These are phyloP conservation scores for Conchocele bisecta DNA, from an alignment of 2,888 invertebrate genomes.

Conservation along the genomic window DNA sequence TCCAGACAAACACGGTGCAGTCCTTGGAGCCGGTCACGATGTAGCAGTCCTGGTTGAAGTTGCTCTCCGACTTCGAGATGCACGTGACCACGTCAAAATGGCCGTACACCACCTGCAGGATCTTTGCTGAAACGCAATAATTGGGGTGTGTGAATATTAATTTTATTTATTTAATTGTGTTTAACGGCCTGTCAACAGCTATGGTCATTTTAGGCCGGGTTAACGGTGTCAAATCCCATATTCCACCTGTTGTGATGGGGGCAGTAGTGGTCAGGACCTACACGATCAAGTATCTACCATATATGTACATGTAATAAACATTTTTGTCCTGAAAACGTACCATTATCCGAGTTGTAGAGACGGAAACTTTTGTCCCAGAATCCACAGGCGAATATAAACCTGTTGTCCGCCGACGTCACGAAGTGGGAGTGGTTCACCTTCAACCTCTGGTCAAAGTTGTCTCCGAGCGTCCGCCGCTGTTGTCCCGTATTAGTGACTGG, in stretches of 20 bases:
- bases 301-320: too few relatives aligned
- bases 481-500: constrained; percentile 75
- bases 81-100: constrained; percentile 99
- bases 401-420: constrained; percentile 98
- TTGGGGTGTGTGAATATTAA: too few relatives aligned
- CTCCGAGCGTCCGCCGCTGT: constrained; percentile 93
- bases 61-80: constrained; percentile 98
- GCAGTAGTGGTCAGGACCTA: too few relatives aligned
- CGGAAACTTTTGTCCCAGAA: constrained; percentile 99
- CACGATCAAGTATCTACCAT: too few relatives aligned
- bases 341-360: constrained; percentile 97
- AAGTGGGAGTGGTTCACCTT: constrained; percentile 97
- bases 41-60: constrained; percentile 98
- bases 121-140: constrained; percentile 89
- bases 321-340: constrained; percentile 85
- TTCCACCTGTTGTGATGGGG: background rate
- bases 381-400: constrained; percentile 98
- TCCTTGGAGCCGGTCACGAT: constrained; percentile 99
- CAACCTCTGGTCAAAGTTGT: constrained; percentile 98
- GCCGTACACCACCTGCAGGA: constrained; percentile 98
- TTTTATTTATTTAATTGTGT: too few relatives aligned
- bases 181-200: too few relatives aligned
- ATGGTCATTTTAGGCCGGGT: too few relatives aligned
- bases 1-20: constrained; percentile 99
- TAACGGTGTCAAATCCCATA: too few relatives aligned